A percentile compares a stretch with the other conserved stretches of the same genome.
Conservation (phyloP, 2,113 vertebrate species). For the Orycteropus afer region DNA sequence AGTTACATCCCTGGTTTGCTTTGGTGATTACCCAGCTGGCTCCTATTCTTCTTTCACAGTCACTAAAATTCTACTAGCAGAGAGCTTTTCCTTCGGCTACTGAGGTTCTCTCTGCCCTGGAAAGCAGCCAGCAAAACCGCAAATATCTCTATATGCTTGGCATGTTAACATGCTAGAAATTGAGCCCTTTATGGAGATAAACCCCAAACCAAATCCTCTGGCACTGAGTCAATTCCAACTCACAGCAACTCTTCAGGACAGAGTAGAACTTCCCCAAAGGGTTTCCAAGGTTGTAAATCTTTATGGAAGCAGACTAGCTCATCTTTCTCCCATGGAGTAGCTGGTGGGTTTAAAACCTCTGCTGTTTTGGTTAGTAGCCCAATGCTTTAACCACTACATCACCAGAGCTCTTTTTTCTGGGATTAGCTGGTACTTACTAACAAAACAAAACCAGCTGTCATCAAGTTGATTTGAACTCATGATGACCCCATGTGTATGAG, state of each 20-base stretch:
- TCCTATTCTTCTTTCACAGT: constrained; percentile 12
- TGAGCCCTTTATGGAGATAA: not conserved
- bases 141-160: not conserved
- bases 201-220: no score
- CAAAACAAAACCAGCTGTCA: not conserved
- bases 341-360: no score
- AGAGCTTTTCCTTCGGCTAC: not conserved
- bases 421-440: no score
- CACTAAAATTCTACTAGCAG: constrained; percentile 20
- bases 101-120: not conserved
- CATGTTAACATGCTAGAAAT: not conserved
- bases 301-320: no score
- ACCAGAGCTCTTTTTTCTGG: no score
- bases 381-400: no score
- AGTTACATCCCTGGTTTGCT: not conserved
- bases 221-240: no score
- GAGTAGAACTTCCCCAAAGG: no score
- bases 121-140: not conserved
- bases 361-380: no score
- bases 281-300: no score
- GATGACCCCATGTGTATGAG: not conserved
- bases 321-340: no score
- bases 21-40: not conserved
- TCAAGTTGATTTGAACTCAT: not conserved
- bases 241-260: no score